A percentile compares a stretch with the other conserved stretches of the same genome.
Evolutionary conservation across 2,113 vertebrate genomes (phyloP).

Genomic region (Terrapene triunguis): DNA sequence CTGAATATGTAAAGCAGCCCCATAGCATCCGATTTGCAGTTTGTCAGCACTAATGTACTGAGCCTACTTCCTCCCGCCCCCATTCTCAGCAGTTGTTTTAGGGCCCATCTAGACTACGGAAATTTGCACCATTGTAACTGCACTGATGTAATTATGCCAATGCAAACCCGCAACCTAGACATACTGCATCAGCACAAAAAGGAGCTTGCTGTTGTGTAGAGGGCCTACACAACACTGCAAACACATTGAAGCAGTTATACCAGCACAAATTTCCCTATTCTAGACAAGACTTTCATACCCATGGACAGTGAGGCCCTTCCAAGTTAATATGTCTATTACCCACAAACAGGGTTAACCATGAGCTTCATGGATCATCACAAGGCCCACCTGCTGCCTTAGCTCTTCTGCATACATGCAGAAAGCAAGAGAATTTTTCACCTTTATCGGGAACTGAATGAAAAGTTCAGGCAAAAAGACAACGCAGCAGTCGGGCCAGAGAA

Average conservation of each 20-base stretch:
- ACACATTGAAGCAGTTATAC: constrained; percentile 17
- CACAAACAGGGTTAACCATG: constrained; percentile 54
- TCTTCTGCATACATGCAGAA: not conserved
- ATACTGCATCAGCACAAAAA: fast-evolving
- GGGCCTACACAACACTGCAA: not conserved
- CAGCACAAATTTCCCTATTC: not conserved
- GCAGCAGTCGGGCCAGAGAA: not conserved
- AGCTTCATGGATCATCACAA: constrained; percentile 41
- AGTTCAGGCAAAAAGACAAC: not conserved
- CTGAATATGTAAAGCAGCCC: not conserved
- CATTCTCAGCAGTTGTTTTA: not conserved
- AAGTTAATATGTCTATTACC: constrained; percentile 27
- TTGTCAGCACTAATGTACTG: not conserved
- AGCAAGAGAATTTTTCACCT: constrained; percentile 27
- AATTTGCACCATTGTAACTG: not conserved
- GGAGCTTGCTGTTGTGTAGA: not conserved
- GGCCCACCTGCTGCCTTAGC: constrained; percentile 14
- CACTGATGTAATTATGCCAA: not conserved
- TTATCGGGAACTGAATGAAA: not conserved
- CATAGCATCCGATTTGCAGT: not conserved
- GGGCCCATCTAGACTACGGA: not conserved
- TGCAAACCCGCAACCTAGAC: not conserved
- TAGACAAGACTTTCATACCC: not conserved
- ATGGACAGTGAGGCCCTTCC: constrained; percentile 17
- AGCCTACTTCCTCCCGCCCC: not conserved